Percentiles rank a stretch among this genome's conserved stretches.
Conservation (phyloP, 2,888 invertebrate species). For the Apotomis turbidana region DNA sequence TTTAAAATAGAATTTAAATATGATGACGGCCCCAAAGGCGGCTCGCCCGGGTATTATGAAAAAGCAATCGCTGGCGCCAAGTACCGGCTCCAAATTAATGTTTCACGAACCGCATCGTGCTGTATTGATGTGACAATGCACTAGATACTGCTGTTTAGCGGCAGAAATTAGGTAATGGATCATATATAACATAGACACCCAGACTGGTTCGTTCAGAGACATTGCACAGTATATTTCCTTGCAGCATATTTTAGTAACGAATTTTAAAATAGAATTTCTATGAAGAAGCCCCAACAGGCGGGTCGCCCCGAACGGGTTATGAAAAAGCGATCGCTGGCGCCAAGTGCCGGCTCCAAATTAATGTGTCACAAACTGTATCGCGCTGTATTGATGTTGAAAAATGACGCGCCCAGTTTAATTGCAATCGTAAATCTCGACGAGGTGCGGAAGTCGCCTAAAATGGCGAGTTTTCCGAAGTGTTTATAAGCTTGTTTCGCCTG, state of each 20-base stretch:
- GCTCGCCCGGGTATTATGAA: constrained; percentile 47
- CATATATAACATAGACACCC: too few species aligned
- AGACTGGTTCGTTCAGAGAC: too few species aligned
- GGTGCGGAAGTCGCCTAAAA: constrained; percentile 14
- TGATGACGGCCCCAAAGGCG: constrained; percentile 24
- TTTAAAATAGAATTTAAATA: constrained; percentile 29
- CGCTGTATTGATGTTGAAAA: constrained; percentile 67
- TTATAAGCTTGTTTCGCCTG: not conserved
- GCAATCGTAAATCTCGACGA: constrained; percentile 63
- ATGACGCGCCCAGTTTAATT: constrained; percentile 64
- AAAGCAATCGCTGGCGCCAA: not conserved
- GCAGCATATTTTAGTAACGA: not conserved
- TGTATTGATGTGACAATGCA: constrained; percentile 68
- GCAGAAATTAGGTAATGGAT: too few species aligned
- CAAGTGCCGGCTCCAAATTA: constrained; percentile 61
- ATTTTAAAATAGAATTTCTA: constrained; percentile 28
- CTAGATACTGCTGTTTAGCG: too few species aligned
- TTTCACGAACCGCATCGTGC: constrained; percentile 53
- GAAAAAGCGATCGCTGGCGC: constrained; percentile 59
- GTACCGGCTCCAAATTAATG: constrained; percentile 50
- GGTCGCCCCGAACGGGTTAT: constrained; percentile 47
- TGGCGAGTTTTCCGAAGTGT: constrained; percentile 4
- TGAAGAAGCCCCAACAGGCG: constrained; percentile 29
- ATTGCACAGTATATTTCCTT: not conserved
- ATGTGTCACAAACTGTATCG: constrained; percentile 67